Evolutionary conservation across 1,140 invertebrate species (phyloP).

Genomic region (Mya arenaria): DNA sequence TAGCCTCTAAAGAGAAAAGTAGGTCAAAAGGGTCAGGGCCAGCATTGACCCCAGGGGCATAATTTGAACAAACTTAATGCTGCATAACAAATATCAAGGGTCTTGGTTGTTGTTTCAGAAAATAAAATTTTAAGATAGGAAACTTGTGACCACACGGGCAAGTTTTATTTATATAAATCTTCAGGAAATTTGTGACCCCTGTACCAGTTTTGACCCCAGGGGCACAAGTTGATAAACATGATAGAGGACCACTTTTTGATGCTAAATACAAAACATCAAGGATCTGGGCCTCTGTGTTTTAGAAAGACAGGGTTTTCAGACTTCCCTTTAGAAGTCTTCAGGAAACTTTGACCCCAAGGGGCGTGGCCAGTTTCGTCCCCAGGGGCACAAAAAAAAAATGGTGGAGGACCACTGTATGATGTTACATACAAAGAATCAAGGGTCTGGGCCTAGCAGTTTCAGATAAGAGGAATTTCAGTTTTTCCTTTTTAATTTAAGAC

Average conservation of each 20-base stretch:
- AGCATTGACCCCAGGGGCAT: too few relatives aligned
- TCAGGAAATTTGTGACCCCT: too few relatives aligned
- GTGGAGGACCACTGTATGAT: background rate
- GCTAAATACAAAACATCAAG: background rate
- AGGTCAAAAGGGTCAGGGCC: too few relatives aligned
- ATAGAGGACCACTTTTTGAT: background rate
- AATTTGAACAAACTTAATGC: too few relatives aligned
- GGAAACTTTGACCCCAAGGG: background rate
- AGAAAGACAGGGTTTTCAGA: too few relatives aligned
- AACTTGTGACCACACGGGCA: too few relatives aligned
- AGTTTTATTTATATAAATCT: too few relatives aligned
- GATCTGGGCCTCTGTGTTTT: background rate
- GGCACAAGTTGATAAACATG: background rate
- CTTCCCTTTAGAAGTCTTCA: background rate
- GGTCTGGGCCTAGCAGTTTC: background rate
- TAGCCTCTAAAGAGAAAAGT: too few relatives aligned
- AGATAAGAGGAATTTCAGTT: background rate
- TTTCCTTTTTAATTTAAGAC: too few relatives aligned
- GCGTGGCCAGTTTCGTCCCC: background rate
- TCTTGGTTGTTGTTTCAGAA: too few relatives aligned
- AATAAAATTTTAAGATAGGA: too few relatives aligned
- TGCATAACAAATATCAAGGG: too few relatives aligned
- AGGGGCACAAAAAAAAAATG: background rate
- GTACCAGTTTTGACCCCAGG: background rate
- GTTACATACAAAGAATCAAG: background rate